Evolutionary conservation across 2,797 vertebrate genomes (phyloP).

Genomic region (Melanotaenia nigrans): DNA sequence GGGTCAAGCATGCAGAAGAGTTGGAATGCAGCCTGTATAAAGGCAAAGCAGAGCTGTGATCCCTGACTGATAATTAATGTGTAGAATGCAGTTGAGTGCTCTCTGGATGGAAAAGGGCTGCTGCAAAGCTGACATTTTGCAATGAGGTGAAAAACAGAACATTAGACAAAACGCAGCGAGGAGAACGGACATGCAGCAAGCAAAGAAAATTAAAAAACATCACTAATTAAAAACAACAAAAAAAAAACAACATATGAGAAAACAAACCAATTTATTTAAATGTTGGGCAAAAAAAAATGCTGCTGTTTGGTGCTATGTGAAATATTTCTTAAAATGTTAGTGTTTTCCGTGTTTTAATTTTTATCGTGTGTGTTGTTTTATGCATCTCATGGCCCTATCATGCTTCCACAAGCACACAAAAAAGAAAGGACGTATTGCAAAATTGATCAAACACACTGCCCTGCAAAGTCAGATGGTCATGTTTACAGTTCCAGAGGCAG

Average conservation of each 20-base stretch:
- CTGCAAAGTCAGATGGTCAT: slow-evolving; percentile 6
- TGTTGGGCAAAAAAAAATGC: not conserved
- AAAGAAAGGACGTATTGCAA: slow-evolving; percentile 1
- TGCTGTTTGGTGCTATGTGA: too few relatives aligned
- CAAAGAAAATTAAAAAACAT: not conserved
- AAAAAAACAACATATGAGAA: not conserved
- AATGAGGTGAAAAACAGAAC: not conserved
- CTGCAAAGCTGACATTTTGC: slow-evolving; percentile 25
- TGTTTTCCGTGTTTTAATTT: not conserved
- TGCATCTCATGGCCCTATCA: not conserved
- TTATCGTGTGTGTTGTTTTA: not conserved
- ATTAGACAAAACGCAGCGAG: not conserved
- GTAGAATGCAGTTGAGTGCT: slow-evolving; percentile 37
- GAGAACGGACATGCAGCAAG: not conserved
- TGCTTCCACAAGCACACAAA: slow-evolving; percentile 1
- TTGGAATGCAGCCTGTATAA: slow-evolving; percentile 43
- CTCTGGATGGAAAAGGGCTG: slow-evolving; percentile 12
- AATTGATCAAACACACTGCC: slow-evolving; percentile 1
- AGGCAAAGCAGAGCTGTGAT: slow-evolving; percentile 27
- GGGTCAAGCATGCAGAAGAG: slow-evolving; percentile 56
- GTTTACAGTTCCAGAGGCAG: slow-evolving; percentile 1
- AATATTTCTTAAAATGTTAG: too few relatives aligned
- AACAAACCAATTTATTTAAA: not conserved
- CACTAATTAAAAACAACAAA: too few relatives aligned
- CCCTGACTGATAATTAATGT: slow-evolving; percentile 52